Evolutionary conservation across 2,888 invertebrate species (phyloP).

Genomic region (Adela reaumurella): DNA sequence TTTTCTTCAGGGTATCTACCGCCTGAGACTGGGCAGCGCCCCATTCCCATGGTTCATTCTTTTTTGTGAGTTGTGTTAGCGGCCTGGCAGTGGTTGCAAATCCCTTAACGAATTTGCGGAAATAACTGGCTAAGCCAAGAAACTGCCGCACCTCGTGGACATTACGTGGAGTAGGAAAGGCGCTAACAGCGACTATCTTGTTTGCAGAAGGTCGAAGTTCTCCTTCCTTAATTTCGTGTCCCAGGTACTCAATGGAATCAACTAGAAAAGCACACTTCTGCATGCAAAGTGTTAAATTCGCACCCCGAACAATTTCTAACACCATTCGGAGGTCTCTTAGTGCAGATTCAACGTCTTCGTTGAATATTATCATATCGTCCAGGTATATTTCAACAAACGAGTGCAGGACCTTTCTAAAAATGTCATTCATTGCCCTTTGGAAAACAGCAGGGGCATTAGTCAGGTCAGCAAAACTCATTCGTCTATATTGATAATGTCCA

Average conservation of each 20-base stretch:
- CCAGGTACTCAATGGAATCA: slow-evolving; percentile 14
- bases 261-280: slow-evolving; percentile 15
- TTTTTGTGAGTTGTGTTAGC: slow-evolving; percentile 12
- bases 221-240: slow-evolving; percentile 14
- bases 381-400: slow-evolving; percentile 13
- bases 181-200: slow-evolving; percentile 15
- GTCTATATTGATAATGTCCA: slow-evolving; percentile 17
- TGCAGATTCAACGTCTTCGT: slow-evolving; percentile 3
- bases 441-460: slow-evolving; percentile 17
- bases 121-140: slow-evolving; percentile 18
- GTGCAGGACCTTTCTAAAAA: slow-evolving; percentile 6
- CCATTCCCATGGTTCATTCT: slow-evolving; percentile 12
- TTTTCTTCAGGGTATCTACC: slow-evolving; percentile 11
- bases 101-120: slow-evolving; percentile 16
- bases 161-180: slow-evolving; percentile 15
- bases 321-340: slow-evolving; percentile 3
- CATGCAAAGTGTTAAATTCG: slow-evolving; percentile 2
- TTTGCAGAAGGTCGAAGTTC: slow-evolving; percentile 13
- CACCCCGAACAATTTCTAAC: neutral
- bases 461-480: slow-evolving; percentile 13
- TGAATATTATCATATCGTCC: slow-evolving; percentile 14
- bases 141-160: slow-evolving; percentile 17
- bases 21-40: slow-evolving; percentile 10
- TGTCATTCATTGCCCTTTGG: slow-evolving; percentile 15
- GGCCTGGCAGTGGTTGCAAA: slow-evolving; percentile 14